Percentiles rank a stretch among this genome's conserved stretches.
Evolutionary conservation across 2,113 vertebrate genomes (phyloP).

Genomic region (Phaethon lepturus): DNA sequence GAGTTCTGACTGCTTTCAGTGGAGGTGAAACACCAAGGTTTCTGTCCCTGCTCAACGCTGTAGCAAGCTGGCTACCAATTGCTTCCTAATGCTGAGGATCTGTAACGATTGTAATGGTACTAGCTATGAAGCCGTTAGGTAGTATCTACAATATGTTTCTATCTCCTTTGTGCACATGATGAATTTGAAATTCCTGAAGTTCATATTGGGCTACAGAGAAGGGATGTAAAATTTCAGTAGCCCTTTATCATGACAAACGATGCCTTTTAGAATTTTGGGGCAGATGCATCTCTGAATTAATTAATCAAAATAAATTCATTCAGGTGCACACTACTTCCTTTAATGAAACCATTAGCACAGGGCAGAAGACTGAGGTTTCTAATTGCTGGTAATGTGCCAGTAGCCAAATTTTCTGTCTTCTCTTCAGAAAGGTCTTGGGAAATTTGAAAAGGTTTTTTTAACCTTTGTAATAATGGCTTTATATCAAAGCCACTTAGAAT

Average conservation of each 20-base stretch:
- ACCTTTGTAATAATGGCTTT: not conserved
- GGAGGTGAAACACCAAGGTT: not conserved
- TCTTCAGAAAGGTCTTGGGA: not conserved
- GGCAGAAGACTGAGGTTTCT: constrained; percentile 32
- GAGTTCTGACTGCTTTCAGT: not conserved
- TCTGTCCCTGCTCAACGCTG: not conserved
- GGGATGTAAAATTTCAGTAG: not conserved
- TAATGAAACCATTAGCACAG: constrained; percentile 58
- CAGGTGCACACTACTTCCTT: not conserved
- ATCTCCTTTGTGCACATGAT: not conserved
- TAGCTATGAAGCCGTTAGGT: not conserved
- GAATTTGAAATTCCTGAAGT: not conserved
- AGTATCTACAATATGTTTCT: not conserved
- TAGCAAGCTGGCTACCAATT: not conserved
- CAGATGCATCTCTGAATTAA: not conserved
- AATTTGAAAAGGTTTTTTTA: not conserved
- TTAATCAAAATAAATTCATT: constrained; percentile 21
- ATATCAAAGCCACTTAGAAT: not conserved
- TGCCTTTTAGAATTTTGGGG: not conserved
- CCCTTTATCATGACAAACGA: not conserved
- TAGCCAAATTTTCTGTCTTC: not conserved
- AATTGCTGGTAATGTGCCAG: constrained; percentile 25
- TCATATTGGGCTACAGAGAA: not conserved
- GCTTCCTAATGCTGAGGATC: not conserved
- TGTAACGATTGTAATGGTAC: not conserved